Percentiles rank a stretch among this genome's conserved stretches.
These are phyloP conservation scores for Ariolimax columbianus DNA, from an alignment of 2,888 invertebrate species.

Conservation along the genomic window DNA sequence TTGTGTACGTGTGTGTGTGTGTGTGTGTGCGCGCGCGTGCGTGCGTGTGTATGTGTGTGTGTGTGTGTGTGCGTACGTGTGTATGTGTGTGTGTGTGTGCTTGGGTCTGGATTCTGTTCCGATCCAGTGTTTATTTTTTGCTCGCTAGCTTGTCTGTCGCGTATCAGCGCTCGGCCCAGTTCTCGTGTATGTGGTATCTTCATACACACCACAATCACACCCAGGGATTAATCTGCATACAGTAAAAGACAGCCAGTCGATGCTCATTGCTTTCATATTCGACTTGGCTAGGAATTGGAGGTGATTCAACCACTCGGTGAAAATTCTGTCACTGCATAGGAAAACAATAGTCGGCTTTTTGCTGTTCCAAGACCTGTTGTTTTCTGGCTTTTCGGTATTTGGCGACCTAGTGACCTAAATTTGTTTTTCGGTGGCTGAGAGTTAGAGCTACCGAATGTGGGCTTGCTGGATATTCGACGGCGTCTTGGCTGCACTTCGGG, in stretches of 20 bases:
- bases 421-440: not conserved
- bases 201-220: too few relatives aligned
- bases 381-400: conserved; percentile 26
- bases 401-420: conserved; percentile 32
- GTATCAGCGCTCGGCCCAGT: not conserved
- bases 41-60: too few relatives aligned
- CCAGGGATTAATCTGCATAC: too few relatives aligned
- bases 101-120: not conserved
- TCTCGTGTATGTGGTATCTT: not conserved
- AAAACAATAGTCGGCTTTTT: not conserved
- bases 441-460: not conserved
- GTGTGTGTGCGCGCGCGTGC: too few relatives aligned
- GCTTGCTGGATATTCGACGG: too few relatives aligned
- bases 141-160: not conserved
- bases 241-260: too few relatives aligned
- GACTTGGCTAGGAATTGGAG: too few relatives aligned
- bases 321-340: not conserved
- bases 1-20: too few relatives aligned
- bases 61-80: too few relatives aligned
- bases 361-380: not conserved
- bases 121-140: not conserved
- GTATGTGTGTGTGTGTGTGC: too few relatives aligned
- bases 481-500: too few relatives aligned
- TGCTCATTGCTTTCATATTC: too few relatives aligned
- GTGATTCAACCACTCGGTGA: not conserved